Conservation (phyloP, 2,797 vertebrate genomes). For the Peromyscus attwateri region DNA sequence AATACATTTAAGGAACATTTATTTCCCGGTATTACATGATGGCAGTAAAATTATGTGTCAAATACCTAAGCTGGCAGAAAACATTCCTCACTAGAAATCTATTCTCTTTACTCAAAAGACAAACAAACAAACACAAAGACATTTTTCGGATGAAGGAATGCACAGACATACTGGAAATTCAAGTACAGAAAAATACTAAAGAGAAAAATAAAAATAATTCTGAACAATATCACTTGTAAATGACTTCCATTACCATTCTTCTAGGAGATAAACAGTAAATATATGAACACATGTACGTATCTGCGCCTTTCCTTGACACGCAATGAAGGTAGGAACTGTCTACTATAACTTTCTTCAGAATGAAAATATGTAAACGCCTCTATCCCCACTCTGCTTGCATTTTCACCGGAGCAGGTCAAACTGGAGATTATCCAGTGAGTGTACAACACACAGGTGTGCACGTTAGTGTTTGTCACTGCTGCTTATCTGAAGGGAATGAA, state of each 20-base stretch:
- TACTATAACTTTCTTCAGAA: conserved; percentile 46
- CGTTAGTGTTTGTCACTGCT: background rate
- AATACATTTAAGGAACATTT: conserved; percentile 15
- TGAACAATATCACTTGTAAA: conserved; percentile 55
- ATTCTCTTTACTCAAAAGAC: background rate
- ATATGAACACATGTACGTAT: background rate
- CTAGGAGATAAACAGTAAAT: background rate
- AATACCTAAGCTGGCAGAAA: conserved; percentile 48
- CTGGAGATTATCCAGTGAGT: background rate
- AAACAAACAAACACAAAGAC: background rate
- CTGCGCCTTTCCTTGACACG: conserved; percentile 40
- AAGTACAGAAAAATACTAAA: conserved; percentile 38
- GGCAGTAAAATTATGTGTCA: background rate
- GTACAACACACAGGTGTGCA: background rate
- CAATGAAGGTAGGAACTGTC: background rate
- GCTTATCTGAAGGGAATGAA: background rate
- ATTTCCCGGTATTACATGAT: conserved; percentile 25
- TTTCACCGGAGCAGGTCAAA: conserved; percentile 24
- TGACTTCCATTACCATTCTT: background rate
- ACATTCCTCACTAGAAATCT: background rate
- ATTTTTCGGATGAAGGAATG: conserved; percentile 35
- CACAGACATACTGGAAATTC: conserved; percentile 16
- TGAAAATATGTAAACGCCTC: background rate
- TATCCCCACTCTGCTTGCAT: background rate
- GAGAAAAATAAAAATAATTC: conserved; percentile 59